phyloP scores from a whole-genome alignment of 2,888 invertebrate genomes.

The Ganaspis brasiliensis region DNA sequence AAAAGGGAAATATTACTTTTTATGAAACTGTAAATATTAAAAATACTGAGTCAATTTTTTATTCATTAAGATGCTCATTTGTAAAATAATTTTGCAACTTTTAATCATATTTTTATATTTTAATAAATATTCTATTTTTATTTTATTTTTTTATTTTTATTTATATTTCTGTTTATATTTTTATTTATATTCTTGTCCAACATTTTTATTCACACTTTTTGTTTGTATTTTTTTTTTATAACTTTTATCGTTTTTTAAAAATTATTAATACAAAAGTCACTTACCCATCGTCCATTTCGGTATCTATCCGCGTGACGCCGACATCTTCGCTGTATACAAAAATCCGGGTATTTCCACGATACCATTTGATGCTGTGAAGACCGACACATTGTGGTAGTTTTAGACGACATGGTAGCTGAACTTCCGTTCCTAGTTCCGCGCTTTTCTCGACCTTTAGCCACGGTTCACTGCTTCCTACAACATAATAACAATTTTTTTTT shows the following conservation, averaged over 20 bases:
- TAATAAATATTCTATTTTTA: no score
- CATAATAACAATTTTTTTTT: constrained; percentile 57
- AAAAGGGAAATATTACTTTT: neutral
- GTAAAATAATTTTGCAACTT: no score
- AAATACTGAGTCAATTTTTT: neutral
- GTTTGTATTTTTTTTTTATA: no score
- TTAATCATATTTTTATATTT: neutral
- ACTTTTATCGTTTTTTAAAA: no score
- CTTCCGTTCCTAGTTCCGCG: constrained; percentile 87
- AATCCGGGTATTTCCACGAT: constrained; percentile 87
- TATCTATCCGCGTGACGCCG: constrained; percentile 86
- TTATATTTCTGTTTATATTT: no score
- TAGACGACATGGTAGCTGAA: constrained; percentile 87
- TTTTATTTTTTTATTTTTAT: no score
- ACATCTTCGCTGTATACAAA: constrained; percentile 89
- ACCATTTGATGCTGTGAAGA: constrained; percentile 93
- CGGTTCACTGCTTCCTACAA: constrained; percentile 76
- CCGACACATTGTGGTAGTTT: constrained; percentile 88
- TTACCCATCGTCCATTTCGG: constrained; percentile 88
- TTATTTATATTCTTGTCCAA: no score
- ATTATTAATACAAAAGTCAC: constrained; percentile 63
- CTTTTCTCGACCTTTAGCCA: constrained; percentile 80
- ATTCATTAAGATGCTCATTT: no score
- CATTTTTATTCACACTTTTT: no score
- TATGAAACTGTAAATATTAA: neutral